phyloP scores from a whole-genome alignment of 2,888 invertebrate genomes.

The Diarsia rubi region DNA sequence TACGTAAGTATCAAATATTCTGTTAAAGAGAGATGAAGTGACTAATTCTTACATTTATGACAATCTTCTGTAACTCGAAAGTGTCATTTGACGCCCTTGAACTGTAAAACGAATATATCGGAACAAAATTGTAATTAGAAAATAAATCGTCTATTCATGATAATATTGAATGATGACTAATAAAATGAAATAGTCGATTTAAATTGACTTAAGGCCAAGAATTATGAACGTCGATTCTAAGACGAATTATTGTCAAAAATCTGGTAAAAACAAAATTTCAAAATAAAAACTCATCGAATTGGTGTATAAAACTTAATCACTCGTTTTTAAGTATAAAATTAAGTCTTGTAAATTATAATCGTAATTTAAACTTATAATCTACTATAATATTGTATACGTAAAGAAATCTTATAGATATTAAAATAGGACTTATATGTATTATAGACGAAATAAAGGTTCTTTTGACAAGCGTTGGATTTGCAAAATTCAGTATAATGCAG shows the following conservation, averaged over 20 bases:
- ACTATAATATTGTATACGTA: conserved; percentile 27
- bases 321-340: conserved; percentile 36
- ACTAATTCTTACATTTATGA: neutral
- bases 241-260: conserved; percentile 14
- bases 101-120: conserved; percentile 6
- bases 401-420: conserved; percentile 23
- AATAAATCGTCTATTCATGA: conserved; percentile 17
- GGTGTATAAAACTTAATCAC: conserved; percentile 20
- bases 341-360: conserved; percentile 48
- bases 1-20: neutral
- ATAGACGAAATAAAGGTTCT: neutral
- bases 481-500: neutral
- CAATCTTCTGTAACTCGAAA: neutral
- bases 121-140: neutral
- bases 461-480: neutral
- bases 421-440: neutral
- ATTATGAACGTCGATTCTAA: conserved; percentile 32
- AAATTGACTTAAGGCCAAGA: conserved; percentile 25
- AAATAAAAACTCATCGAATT: conserved; percentile 33
- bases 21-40: neutral
- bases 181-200: conserved; percentile 16
- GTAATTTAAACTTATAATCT: conserved; percentile 31
- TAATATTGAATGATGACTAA: conserved; percentile 33
- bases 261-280: conserved; percentile 7
- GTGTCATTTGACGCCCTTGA: neutral